Evolutionary conservation across 2,888 invertebrate genomes (phyloP), one percentile per base, ranked within the genome.

Genomic region (Hemaris fuciformis): DNA sequence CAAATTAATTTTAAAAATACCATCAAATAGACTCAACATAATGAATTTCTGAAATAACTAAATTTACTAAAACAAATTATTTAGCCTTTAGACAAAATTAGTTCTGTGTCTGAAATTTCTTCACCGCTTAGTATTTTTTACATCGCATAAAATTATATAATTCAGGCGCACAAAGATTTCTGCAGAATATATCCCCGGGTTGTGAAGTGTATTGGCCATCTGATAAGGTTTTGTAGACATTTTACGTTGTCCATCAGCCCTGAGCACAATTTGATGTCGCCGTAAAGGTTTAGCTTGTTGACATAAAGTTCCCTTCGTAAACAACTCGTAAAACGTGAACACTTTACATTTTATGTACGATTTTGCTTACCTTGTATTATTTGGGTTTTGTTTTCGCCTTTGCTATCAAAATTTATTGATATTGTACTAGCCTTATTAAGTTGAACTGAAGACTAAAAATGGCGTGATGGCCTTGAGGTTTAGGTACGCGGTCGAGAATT

Each of bases 221-320:
- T 53, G 18, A 31, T 53, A 53, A 18, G 18, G 53, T 31, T 18
- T 38, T 46, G n/a, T 46, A 13, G 23, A 13, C 8, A 27, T 31
- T 31, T 31, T 31, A 53, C 46, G 46, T 18, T 18, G 27, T 53
- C 27, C 31, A 18, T 53, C 53, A 27, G 8, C 27, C 10, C 13
- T 13, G 10, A 27, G 27, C 10, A 53, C 53, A 53, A 53, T 53
- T 31, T 53, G 27, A n/a, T 27, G 4, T 18, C 8, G 53, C n/a
- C 25, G 20, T 46, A n/a, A 46, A 46, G 25, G 46, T 46, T 53
- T 31, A 31, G 53, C 53, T 31, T 46, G 23, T 53, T 53, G 53
- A 53, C 53, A 18, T 53, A 53, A 53, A 53, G 10, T 18, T 46
- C 27, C 27, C 27, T 53, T 10, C 18, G 53, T 53, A 53, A 53